A percentile compares a stretch with the other conserved stretches of the same genome.
Conservation (phyloP, 2,888 invertebrate genomes). For the Rhagophthalmus giganteus region DNA sequence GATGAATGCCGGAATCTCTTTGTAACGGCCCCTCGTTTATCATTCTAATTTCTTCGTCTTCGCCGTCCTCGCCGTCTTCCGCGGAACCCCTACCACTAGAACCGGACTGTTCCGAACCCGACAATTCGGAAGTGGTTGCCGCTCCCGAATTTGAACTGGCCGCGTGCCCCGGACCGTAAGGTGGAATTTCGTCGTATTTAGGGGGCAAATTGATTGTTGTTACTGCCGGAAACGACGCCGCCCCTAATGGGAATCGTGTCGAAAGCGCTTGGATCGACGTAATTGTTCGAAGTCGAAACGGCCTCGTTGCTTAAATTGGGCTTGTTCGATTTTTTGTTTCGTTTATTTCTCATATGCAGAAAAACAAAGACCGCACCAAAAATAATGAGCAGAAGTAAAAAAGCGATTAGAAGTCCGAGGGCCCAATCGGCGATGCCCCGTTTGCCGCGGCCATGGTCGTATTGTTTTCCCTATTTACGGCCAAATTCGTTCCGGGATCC, state of each 20-base stretch:
- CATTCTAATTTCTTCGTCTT: conserved; percentile 97
- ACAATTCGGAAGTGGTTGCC: conserved; percentile 85
- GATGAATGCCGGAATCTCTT: conserved; percentile 68
- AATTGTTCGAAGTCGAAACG: conserved; percentile 79
- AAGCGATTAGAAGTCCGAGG: conserved; percentile 79
- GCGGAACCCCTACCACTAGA: conserved; percentile 96
- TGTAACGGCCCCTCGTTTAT: conserved; percentile 91
- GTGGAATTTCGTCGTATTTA: conserved; percentile 88
- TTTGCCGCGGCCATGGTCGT: conserved; percentile 66
- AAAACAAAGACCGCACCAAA: conserved; percentile 85
- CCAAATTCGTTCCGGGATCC: conserved; percentile 65
- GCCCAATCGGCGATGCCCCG: conserved; percentile 85
- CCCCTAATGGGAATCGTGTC: conserved; percentile 86
- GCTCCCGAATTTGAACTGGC: conserved; percentile 78
- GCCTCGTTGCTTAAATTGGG: conserved; percentile 72
- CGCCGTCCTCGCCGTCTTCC: conserved; percentile 89
- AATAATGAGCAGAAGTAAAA: conserved; percentile 79
- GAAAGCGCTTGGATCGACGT: conserved; percentile 85
- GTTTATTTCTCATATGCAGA: conserved; percentile 78
- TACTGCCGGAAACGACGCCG: conserved; percentile 51
- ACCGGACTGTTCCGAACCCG: conserved; percentile 92
- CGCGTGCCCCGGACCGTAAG: conserved; percentile 73
- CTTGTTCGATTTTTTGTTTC: conserved; percentile 78
- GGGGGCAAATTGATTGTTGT: conserved; percentile 74
- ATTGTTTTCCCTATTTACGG: conserved; percentile 50